These are phyloP conservation scores for Seira sanloemensis DNA, from an alignment of 2,888 invertebrate genomes.

Conservation along the genomic window DNA sequence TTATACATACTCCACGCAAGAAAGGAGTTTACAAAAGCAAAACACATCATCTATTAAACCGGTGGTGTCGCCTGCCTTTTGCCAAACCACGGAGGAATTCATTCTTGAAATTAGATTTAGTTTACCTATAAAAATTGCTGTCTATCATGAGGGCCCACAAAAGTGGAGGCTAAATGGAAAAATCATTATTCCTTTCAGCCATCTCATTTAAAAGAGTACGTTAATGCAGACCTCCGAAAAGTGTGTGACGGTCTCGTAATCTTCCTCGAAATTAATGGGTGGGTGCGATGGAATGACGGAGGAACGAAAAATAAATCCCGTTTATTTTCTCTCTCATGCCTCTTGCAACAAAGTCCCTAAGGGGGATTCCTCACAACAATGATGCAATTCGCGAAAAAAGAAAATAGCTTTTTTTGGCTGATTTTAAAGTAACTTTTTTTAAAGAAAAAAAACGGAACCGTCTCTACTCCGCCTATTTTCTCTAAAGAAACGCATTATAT, in stretches of 20 bases:
- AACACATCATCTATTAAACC: no score
- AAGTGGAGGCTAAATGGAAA: slow-evolving; percentile 5
- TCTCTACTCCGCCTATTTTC: background rate
- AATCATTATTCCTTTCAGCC: background rate
- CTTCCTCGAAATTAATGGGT: background rate
- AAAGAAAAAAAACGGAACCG: no score
- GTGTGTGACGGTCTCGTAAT: background rate
- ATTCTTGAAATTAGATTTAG: slow-evolving; percentile 41
- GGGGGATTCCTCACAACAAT: slow-evolving; percentile 27
- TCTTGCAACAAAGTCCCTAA: slow-evolving; percentile 39
- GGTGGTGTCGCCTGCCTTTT: no score
- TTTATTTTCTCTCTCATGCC: background rate
- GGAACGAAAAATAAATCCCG: background rate
- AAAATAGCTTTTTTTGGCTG: slow-evolving; percentile 39
- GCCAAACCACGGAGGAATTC: no score
- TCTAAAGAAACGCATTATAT: background rate
- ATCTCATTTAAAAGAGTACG: background rate
- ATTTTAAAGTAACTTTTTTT: slow-evolving; percentile 15
- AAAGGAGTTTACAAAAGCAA: no score
- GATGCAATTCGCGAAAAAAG: slow-evolving; percentile 48
- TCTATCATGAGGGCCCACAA: slow-evolving; percentile 27
- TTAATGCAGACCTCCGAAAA: background rate
- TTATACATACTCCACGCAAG: no score
- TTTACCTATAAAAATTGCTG: slow-evolving; percentile 45
- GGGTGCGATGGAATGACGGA: background rate